Base-by-base conservation (phyloP, 2,113 vertebrate species). In the Halcyon senegalensis region DNA sequence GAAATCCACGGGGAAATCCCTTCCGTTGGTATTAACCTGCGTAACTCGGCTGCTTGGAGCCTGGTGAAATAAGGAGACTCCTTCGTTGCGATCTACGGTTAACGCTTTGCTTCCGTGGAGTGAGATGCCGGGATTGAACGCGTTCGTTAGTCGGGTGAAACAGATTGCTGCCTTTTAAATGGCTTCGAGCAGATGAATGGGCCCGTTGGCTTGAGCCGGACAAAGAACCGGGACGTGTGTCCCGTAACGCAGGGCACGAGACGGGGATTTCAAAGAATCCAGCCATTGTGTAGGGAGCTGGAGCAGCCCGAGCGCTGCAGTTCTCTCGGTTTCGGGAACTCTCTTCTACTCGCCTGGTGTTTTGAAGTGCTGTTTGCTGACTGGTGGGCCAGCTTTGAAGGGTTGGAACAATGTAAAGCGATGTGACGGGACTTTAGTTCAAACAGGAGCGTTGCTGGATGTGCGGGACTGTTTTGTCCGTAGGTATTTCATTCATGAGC, bases 401-500 rank as follows among this genome's bases (percentile, higher is more conserved):
- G 80, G 59, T 60, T 63, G 27, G 90, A 55, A 56, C 86, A 70
- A 85, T 83, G 56, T 41, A 14, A 21, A 39, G 76, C 2, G 24
- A 16, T 33, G 89, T 76, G 95, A 77, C 77, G 55, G 55, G 85
- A 86, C 91, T 94, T 87, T 20, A 73, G 87, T 83, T 93, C 53
- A 31, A 27, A 5, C 27, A 1, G 41, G 35, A 88, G 64, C 24
- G 4, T 72, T 68, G 70, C 23, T 79, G 87, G 77, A n/a, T 78
- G 66, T 21, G 93, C 81, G 79, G 88, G 81, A 62, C 63, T 85
- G 20, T 62, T 84, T 75, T 88, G 59, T 48, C 75, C 56, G 75
- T 73, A 90, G 92, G 67, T 88, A 50, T 94, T 95, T 90, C 92
- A 84, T 96, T 95, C 79, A 95, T 77, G 91, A 94, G 85, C 5